Conservation (phyloP, 2,113 vertebrate genomes). For the Ardeotis arabs region DNA sequence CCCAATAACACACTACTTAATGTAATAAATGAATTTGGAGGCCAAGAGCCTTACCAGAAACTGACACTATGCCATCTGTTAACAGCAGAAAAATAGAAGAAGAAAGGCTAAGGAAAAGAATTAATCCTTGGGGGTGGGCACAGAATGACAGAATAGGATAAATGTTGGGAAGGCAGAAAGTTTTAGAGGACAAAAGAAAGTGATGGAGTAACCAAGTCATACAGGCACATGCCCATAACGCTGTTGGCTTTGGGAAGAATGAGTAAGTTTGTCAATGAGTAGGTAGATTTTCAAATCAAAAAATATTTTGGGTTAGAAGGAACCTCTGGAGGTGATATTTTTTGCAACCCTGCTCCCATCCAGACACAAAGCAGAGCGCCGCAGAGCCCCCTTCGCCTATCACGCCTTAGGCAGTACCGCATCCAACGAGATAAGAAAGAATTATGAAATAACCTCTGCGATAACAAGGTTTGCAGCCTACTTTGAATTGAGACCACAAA, state of each 20-base stretch:
- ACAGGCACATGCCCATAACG: accelerated
- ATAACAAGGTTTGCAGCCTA: background rate
- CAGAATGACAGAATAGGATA: background rate
- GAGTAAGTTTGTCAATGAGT: accelerated
- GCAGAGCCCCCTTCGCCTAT: background rate
- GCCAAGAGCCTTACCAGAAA: background rate
- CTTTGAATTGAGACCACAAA: background rate
- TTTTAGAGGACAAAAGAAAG: background rate
- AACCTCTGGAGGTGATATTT: background rate
- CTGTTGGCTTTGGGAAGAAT: background rate
- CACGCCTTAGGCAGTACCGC: background rate
- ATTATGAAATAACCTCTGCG: background rate
- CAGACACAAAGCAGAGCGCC: background rate
- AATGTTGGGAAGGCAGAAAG: background rate
- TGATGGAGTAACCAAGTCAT: background rate
- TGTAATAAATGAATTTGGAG: background rate
- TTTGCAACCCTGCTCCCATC: background rate
- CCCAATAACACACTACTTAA: background rate
- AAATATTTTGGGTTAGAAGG: background rate
- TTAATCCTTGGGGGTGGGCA: background rate
- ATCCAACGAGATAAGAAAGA: background rate
- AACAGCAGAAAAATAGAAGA: background rate
- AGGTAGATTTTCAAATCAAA: background rate
- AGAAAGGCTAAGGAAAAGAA: background rate
- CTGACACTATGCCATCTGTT: background rate